Conservation (phyloP, 2,797 vertebrate species). For the Garrulus glandarius region DNA sequence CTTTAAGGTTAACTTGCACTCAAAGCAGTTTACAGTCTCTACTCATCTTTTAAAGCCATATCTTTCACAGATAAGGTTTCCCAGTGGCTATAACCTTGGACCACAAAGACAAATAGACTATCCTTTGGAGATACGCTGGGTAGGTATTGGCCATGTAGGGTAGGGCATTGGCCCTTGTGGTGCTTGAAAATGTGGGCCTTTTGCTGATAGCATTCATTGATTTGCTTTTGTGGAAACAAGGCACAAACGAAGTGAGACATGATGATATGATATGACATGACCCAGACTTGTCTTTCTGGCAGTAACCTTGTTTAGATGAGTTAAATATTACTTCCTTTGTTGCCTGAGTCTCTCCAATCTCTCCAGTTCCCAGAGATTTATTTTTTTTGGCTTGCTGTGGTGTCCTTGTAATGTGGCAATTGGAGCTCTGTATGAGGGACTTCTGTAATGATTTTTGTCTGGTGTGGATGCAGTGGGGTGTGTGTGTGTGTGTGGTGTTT, state of each 20-base stretch:
- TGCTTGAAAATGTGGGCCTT: constrained; percentile 15
- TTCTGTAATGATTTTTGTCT: background rate
- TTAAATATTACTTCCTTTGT: constrained; percentile 51
- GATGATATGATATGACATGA: background rate
- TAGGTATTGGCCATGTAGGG: background rate
- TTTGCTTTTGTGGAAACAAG: constrained; percentile 5
- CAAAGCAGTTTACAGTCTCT: background rate
- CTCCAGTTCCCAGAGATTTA: background rate
- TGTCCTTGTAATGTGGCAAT: background rate
- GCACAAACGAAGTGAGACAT: background rate
- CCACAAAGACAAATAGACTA: background rate
- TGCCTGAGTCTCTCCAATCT: background rate
- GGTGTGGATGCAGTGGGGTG: background rate
- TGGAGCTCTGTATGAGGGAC: background rate
- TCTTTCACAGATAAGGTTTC: constrained; percentile 46
- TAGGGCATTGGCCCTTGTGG: background rate
- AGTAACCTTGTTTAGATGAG: background rate
- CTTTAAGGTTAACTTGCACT: background rate
- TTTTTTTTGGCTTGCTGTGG: background rate
- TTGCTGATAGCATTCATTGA: constrained; percentile 40
- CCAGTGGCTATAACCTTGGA: constrained; percentile 36
- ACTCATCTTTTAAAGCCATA: background rate
- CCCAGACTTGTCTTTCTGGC: constrained; percentile 31
- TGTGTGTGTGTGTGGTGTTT: background rate
- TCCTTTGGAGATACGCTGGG: background rate